A percentile compares a stretch with the other conserved stretches of the same genome.
Conservation (phyloP, 2,113 vertebrate genomes). For the Typhlomys cinereus region DNA sequence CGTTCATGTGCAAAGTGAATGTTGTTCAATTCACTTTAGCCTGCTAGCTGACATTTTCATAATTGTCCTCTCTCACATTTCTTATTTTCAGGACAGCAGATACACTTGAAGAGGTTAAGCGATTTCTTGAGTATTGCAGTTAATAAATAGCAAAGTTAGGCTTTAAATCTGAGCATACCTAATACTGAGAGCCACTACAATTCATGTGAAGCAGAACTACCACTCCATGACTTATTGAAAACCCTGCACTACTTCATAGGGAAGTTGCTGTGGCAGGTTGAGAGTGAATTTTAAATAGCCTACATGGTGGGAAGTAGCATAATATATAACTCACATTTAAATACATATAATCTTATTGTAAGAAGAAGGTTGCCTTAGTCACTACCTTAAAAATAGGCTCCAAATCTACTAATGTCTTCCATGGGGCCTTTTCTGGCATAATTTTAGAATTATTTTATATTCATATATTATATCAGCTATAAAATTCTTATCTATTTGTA, state of each 20-base stretch:
- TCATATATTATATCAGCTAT: neutral
- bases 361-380: neutral
- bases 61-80: neutral
- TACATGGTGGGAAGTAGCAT: neutral
- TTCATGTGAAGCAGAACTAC: neutral
- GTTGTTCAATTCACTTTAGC: neutral
- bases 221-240: neutral
- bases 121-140: neutral
- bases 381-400: conserved; percentile 14
- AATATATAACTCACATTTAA: neutral
- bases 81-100: neutral
- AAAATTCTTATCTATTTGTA: neutral
- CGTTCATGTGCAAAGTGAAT: neutral
- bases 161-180: neutral
- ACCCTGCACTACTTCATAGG: neutral
- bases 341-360: neutral
- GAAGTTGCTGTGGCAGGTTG: neutral
- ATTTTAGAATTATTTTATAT: neutral
- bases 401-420: neutral
- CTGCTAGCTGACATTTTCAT: neutral
- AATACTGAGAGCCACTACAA: neutral
- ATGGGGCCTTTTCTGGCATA: neutral
- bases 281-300: conserved; percentile 5
- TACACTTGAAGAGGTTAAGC: neutral
- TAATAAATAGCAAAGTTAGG: neutral